Evolutionary conservation across 2,797 vertebrate species (phyloP), one percentile per base, ranked within the genome.

Genomic region (Propithecus perrieri): DNA sequence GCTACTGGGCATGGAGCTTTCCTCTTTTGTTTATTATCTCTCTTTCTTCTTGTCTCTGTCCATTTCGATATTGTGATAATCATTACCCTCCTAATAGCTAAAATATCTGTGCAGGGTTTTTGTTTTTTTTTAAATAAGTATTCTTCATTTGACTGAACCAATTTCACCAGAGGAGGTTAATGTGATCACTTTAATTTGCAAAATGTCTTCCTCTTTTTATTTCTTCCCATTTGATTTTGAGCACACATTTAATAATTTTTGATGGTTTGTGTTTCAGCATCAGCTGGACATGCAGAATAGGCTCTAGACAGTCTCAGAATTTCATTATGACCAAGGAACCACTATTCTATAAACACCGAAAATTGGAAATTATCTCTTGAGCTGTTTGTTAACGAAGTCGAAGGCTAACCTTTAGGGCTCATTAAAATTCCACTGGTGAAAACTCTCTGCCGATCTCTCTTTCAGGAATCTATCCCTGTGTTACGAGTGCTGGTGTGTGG

Each of bases 341-440:
- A 7, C 71, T 61, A 78, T 90, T 95, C 97, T 71, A 24, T 94
- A 14, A 81, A 90, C 94, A 79, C 14, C 0, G 43, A 85, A 91
- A 92, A 96, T n/a, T 89, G 89, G 92, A 91, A 97, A 98, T 94
- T n/a, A 85, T 93, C 96, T 15, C 96, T 46, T 55, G 67, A 89
- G 74, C 94, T 26, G 75, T 96, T 97, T 97, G 87, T 97, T 98
- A 97, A 97, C 43, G 65, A 97, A 97, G 97, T 96, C n/a, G 4
- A 95, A 97, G 79, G 92, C 96, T 95, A 98, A 97, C 97, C 98
- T 98, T 98, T 97, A 89, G 74, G 93, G 76, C 92, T 98, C 95
- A 96, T 98, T 98, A 97, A 89, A 93, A 98, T 98, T 97, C 97
- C 86, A 17, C 90, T 7, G 89, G 55, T 59, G 48, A 91, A 92